These are phyloP conservation scores for Agrotis ipsilon DNA, from an alignment of 2,888 invertebrate genomes.

Conservation along the genomic window DNA sequence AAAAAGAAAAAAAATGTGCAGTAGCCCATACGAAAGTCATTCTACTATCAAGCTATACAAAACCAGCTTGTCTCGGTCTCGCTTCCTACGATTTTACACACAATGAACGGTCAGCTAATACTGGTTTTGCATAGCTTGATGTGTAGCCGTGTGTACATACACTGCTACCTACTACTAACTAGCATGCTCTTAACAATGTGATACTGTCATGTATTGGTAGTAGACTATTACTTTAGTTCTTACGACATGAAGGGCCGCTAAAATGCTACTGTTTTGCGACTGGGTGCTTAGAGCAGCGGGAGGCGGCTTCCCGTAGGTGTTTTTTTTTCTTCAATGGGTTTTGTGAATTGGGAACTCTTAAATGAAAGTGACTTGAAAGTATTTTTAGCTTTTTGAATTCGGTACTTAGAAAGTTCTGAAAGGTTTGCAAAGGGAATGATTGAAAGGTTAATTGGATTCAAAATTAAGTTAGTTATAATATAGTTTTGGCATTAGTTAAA, in stretches of 20 bases:
- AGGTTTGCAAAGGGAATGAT: constrained; percentile 4
- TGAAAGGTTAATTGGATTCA: constrained; percentile 5
- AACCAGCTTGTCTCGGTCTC: no score
- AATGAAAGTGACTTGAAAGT: constrained; percentile 21
- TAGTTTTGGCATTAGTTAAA: not conserved
- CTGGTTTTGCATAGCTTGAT: no score
- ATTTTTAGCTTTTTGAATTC: constrained; percentile 13
- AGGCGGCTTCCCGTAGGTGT: constrained; percentile 19
- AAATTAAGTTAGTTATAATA: not conserved
- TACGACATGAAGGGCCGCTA: constrained; percentile 62
- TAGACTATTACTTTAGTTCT: constrained; percentile 59
- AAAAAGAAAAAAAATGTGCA: no score
- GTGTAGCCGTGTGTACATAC: no score
- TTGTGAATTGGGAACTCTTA: constrained; percentile 3
- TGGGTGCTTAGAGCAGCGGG: constrained; percentile 33
- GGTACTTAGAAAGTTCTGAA: constrained; percentile 13
- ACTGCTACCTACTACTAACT: constrained; percentile 46
- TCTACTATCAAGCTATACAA: no score
- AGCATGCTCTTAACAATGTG: constrained; percentile 67
- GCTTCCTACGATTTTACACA: no score
- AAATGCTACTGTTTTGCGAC: constrained; percentile 63
- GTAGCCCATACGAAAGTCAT: no score
- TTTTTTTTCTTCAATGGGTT: constrained; percentile 38
- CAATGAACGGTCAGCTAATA: no score
- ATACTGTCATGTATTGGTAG: constrained; percentile 64